These are phyloP conservation scores for Artibeus jamaicensis DNA, from an alignment of 2,797 vertebrate species.

Conservation along the genomic window DNA sequence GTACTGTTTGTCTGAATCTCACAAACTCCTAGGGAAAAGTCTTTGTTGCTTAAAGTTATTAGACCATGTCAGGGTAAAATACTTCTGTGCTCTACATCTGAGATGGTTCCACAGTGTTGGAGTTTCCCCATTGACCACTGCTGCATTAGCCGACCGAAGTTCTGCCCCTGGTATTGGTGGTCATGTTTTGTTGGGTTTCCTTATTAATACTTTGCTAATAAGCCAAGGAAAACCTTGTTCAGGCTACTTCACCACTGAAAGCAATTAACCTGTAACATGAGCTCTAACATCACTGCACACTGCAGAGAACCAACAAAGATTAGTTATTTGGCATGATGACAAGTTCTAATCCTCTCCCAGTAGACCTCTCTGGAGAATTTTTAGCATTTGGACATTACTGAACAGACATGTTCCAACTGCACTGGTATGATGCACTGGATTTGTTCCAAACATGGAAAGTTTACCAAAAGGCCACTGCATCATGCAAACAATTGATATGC, in stretches of 20 bases:
- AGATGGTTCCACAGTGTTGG: not conserved
- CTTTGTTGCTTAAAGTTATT: not conserved
- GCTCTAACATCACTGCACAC: conserved; percentile 47
- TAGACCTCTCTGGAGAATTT: conserved; percentile 65
- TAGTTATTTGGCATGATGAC: conserved; percentile 66
- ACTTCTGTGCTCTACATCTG: not conserved
- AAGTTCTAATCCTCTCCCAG: conserved; percentile 68
- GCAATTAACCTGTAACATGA: conserved; percentile 78
- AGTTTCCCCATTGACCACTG: not conserved
- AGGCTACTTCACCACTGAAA: conserved; percentile 65
- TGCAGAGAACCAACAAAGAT: conserved; percentile 70
- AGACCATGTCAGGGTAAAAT: not conserved
- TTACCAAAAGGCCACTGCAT: not conserved
- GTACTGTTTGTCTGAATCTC: not conserved
- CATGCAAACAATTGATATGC: not conserved
- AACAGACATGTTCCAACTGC: conserved; percentile 67
- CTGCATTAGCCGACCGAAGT: not conserved
- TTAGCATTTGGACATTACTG: conserved; percentile 67
- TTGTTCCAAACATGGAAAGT: conserved; percentile 46
- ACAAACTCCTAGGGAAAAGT: not conserved
- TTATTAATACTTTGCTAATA: conserved; percentile 67
- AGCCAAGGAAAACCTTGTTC: conserved; percentile 71
- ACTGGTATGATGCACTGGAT: conserved; percentile 62
- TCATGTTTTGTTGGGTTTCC: conserved; percentile 47
- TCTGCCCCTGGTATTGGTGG: conserved; percentile 36